A percentile compares a stretch with the other conserved stretches of the same genome.
These are phyloP conservation scores for Cavia aperea DNA, from an alignment of 2,113 vertebrate species.

Conservation along the genomic window DNA sequence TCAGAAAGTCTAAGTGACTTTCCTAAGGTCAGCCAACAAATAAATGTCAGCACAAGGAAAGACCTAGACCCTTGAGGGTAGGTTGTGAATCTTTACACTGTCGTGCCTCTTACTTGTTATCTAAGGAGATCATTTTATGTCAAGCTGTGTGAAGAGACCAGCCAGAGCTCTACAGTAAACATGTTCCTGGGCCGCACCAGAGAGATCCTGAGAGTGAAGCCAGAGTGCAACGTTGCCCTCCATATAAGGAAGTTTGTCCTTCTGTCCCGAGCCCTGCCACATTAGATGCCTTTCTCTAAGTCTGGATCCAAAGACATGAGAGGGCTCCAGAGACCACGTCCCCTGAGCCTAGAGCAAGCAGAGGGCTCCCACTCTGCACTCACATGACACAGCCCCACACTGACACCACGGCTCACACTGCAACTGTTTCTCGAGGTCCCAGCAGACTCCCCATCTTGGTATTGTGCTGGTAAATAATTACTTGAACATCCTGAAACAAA, in stretches of 20 bases:
- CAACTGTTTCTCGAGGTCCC: neutral
- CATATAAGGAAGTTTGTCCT: neutral
- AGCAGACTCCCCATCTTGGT: neutral
- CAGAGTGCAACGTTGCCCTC: neutral
- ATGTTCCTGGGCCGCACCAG: neutral
- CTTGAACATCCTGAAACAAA: conserved; percentile 31
- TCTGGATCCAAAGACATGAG: neutral
- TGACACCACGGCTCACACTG: neutral
- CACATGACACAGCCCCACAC: no score
- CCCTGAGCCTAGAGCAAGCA: neutral
- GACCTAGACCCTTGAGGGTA: neutral
- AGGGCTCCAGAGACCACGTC: neutral
- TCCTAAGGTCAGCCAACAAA: neutral
- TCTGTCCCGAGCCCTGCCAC: neutral
- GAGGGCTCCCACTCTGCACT: neutral
- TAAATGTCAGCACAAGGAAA: neutral
- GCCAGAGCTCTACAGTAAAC: neutral
- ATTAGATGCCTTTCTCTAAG: neutral
- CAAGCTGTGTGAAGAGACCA: neutral
- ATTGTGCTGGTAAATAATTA: neutral
- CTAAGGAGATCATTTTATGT: neutral
- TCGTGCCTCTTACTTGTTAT: neutral
- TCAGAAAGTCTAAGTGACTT: conserved; percentile 1
- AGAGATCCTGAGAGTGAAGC: neutral
- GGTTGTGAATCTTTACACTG: neutral